phyloP scores from a whole-genome alignment of 2,888 invertebrate species.

The Parnassius orleans region DNA sequence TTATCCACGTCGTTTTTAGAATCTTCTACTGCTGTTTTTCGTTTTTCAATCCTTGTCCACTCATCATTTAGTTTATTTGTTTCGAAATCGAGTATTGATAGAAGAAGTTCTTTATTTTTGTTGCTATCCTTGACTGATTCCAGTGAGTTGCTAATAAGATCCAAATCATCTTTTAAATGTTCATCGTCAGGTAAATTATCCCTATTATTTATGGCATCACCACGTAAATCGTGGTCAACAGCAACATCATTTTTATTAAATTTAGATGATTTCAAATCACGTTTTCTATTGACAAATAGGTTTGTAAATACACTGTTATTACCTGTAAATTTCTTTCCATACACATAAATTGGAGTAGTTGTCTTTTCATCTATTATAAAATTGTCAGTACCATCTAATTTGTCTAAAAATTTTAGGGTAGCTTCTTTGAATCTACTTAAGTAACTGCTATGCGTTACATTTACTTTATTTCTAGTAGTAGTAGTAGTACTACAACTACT shows the following conservation, averaged over 20 bases:
- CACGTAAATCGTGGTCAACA: background rate
- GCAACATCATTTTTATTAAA: constrained; percentile 2
- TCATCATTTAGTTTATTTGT: constrained; percentile 36
- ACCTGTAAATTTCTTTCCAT: background rate
- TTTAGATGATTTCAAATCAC: background rate
- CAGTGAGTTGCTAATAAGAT: constrained; percentile 2
- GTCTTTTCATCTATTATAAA: constrained; percentile 3
- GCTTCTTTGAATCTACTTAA: constrained; percentile 10
- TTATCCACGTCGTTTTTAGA: constrained; percentile 1
- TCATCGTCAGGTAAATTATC: background rate
- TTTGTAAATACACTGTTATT: constrained; percentile 4
- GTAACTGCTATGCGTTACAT: background rate
- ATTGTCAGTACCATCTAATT: constrained; percentile 1
- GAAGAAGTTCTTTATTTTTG: constrained; percentile 37
- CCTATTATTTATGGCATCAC: background rate
- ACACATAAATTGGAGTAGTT: background rate
- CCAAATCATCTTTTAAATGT: constrained; percentile 1
- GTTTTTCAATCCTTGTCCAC: constrained; percentile 28
- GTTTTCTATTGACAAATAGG: background rate
- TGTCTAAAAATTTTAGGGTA: constrained; percentile 13
- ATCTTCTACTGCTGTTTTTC: constrained; percentile 7
- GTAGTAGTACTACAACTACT: no score
- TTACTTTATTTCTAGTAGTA: background rate
- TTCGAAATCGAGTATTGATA: constrained; percentile 49
- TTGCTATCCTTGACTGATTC: background rate